Conservation (phyloP, 2,797 vertebrate genomes). For the Capromys pilorides region DNA sequence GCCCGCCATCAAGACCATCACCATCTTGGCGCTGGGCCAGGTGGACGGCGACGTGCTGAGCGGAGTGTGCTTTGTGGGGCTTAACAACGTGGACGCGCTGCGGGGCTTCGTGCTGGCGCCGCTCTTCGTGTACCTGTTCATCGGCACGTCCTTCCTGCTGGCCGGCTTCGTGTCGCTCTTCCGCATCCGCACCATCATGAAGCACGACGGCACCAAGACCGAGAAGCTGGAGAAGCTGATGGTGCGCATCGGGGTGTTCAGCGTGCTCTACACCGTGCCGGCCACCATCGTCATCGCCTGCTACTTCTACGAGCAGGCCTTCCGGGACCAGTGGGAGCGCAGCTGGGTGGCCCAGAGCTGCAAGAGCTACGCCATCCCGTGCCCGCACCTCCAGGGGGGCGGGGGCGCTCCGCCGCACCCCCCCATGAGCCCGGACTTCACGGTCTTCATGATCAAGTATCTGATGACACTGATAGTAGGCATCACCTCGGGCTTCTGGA, state of each 20-base stretch:
- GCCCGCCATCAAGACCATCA: constrained; percentile 96
- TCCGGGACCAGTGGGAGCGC: constrained; percentile 96
- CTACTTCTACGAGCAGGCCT: constrained; percentile 98
- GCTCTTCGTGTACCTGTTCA: constrained; percentile 95
- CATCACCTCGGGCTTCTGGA: constrained; percentile 98
- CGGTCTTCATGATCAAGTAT: constrained; percentile 99
- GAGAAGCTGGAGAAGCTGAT: constrained; percentile 98
- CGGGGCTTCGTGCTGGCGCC: constrained; percentile 95
- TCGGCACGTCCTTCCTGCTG: constrained; percentile 95
- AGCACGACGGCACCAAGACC: constrained; percentile 96
- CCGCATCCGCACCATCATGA: constrained; percentile 97
- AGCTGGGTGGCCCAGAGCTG: constrained; percentile 95
- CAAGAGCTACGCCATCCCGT: constrained; percentile 94
- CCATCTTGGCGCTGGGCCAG: constrained; percentile 94
- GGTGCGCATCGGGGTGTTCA: constrained; percentile 96
- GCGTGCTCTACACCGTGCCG: constrained; percentile 95
- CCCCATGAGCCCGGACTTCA: constrained; percentile 95
- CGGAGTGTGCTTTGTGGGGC: constrained; percentile 95
- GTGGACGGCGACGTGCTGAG: constrained; percentile 96
- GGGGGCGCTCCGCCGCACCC: constrained; percentile 85
- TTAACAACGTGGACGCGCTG: constrained; percentile 95
- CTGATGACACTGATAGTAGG: constrained; percentile 98
- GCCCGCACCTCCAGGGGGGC: constrained; percentile 87
- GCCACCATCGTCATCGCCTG: constrained; percentile 98
- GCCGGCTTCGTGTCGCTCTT: constrained; percentile 97